phyloP scores from a whole-genome alignment of 92 coral and sea anemone genomes.

The Virgularia gustaviana region DNA sequence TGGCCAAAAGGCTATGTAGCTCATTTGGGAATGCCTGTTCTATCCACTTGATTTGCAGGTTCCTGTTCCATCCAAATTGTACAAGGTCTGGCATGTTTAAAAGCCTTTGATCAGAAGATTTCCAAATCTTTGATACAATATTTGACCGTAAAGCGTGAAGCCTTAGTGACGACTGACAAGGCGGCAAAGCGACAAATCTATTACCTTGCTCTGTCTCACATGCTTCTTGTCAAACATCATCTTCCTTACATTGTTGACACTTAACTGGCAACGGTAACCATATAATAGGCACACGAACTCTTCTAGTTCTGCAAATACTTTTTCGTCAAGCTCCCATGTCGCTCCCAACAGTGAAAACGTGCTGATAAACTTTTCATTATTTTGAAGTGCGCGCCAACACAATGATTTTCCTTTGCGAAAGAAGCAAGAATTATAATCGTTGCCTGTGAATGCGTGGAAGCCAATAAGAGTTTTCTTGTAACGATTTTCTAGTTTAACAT shows the following conservation, averaged over 20 bases:
- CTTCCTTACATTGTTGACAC: neutral
- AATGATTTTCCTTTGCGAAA: conserved; percentile 21
- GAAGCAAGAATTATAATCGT: conserved; percentile 22
- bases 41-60: neutral
- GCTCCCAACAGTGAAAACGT: conserved; percentile 12
- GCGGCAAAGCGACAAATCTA: neutral
- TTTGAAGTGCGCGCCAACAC: conserved; percentile 11
- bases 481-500: neutral
- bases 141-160: neutral
- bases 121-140: conserved; percentile 8
- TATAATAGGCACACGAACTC: neutral
- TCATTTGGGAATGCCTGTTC: neutral
- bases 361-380: neutral
- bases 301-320: neutral
- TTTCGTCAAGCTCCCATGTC: neutral
- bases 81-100: neutral
- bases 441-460: conserved; percentile 26
- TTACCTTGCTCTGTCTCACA: neutral
- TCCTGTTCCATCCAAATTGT: conserved; percentile 3
- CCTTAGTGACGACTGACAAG: neutral
- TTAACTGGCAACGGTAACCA: neutral
- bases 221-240: neutral
- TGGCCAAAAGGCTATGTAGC: neutral
- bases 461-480: conserved; percentile 10
- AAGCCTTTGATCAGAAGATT: neutral